phyloP scores from a whole-genome alignment of 2,888 invertebrate genomes.

The Phyllotreta striolata region DNA sequence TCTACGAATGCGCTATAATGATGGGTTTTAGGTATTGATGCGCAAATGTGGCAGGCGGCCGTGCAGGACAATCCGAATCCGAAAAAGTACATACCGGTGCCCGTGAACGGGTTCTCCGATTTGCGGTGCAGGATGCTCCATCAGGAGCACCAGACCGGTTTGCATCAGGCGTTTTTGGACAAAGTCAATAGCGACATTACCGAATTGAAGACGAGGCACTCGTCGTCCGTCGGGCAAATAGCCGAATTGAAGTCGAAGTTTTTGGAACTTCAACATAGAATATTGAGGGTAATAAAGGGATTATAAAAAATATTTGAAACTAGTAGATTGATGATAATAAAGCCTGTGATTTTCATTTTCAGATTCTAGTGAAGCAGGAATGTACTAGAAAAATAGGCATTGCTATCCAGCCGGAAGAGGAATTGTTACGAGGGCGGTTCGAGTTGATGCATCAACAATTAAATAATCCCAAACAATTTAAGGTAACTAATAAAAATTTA shows the following conservation, averaged over 20 bases:
- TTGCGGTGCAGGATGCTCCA: conserved; percentile 82
- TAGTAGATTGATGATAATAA: background rate
- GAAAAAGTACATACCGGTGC: conserved; percentile 88
- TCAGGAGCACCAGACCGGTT: conserved; percentile 83
- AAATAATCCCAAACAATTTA: conserved; percentile 91
- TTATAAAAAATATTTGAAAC: conserved; percentile 1
- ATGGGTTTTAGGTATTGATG: conserved; percentile 78
- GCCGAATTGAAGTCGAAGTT: conserved; percentile 83
- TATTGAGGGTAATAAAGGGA: conserved; percentile 71
- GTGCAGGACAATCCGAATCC: conserved; percentile 95
- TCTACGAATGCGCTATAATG: too few species aligned
- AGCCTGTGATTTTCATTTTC: conserved; percentile 42
- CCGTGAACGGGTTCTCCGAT: conserved; percentile 90
- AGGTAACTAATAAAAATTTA: conserved; percentile 65
- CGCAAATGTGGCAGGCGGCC: conserved; percentile 94
- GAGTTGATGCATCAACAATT: conserved; percentile 88
- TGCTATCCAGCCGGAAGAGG: conserved; percentile 89
- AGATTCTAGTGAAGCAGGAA: conserved; percentile 90
- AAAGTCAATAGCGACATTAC: conserved; percentile 80
- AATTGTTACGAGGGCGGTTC: conserved; percentile 83
- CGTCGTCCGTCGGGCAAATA: conserved; percentile 80
- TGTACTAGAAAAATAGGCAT: conserved; percentile 87
- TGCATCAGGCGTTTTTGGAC: conserved; percentile 82
- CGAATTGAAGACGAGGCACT: conserved; percentile 81
- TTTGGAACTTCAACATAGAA: conserved; percentile 82